A percentile compares a stretch with the other conserved stretches of the same genome.
Conservation (phyloP, 2,113 vertebrate genomes). For the Alces alces region DNA sequence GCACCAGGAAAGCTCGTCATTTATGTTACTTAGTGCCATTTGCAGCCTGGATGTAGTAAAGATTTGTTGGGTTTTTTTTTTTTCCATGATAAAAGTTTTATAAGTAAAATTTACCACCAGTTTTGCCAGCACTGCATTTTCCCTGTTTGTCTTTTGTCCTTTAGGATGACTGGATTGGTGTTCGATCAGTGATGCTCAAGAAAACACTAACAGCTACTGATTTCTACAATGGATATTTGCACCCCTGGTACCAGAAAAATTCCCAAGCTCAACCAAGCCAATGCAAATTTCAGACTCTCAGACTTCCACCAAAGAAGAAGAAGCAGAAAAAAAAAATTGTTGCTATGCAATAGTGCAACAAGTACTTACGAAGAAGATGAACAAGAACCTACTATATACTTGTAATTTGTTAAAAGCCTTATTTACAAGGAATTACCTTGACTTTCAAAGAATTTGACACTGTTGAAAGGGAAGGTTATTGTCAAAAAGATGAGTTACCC, state of each 20-base stretch:
- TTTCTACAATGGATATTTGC: conserved; percentile 97
- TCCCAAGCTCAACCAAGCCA: conserved; percentile 14
- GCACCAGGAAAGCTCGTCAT: background rate
- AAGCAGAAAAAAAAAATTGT: conserved; percentile 16
- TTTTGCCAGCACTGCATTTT: background rate
- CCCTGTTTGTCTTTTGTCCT: conserved; percentile 35
- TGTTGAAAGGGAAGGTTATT: conserved; percentile 29
- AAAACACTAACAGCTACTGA: conserved; percentile 90
- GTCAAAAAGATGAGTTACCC: background rate
- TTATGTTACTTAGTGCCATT: background rate
- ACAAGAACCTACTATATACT: background rate
- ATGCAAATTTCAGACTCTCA: conserved; percentile 86
- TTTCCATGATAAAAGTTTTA: background rate
- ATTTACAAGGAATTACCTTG: conserved; percentile 36
- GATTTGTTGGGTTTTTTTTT: background rate
- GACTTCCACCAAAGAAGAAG: conserved; percentile 61
- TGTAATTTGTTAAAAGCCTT: conserved; percentile 60
- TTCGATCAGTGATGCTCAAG: conserved; percentile 85
- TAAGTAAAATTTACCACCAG: background rate
- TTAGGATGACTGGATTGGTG: conserved; percentile 93
- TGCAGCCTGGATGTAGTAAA: conserved; percentile 1
- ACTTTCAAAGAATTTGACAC: conserved; percentile 17
- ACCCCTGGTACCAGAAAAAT: conserved; percentile 80
- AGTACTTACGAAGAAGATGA: conserved; percentile 29
- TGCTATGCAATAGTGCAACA: conserved; percentile 56